Evolutionary conservation across 2,113 vertebrate species (phyloP).

Genomic region (Notothenia rossii): DNA sequence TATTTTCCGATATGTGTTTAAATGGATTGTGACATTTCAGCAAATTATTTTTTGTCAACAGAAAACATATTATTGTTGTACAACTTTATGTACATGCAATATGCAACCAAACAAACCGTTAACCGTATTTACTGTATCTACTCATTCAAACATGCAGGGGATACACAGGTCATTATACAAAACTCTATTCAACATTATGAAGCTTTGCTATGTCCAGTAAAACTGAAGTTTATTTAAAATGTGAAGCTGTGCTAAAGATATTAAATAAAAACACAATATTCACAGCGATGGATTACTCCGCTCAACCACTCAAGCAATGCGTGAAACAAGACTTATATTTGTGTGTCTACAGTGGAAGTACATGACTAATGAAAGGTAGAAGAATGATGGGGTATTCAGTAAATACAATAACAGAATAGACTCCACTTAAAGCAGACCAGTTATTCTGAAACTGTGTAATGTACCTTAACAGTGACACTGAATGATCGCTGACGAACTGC

Average conservation of each 20-base stretch:
- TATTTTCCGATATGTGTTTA: conserved; percentile 53
- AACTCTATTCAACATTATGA: conserved; percentile 10
- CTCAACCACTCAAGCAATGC: conserved; percentile 18
- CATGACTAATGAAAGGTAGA: conserved; percentile 6
- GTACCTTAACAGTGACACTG: conserved; percentile 15
- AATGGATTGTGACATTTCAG: conserved; percentile 23
- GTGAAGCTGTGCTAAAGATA: conserved; percentile 40
- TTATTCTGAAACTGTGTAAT: conserved; percentile 11
- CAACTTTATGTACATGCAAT: conserved; percentile 21
- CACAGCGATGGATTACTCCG: conserved; percentile 34
- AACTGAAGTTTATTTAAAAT: conserved; percentile 22
- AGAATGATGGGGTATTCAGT: neutral
- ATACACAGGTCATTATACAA: neutral
- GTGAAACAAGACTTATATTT: conserved; percentile 13
- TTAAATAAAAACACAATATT: conserved; percentile 49
- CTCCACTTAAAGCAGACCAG: neutral
- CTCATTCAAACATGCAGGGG: conserved; percentile 16
- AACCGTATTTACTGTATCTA: conserved; percentile 21
- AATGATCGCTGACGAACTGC: conserved; percentile 24
- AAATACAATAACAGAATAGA: conserved; percentile 27
- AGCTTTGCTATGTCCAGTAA: conserved; percentile 29
- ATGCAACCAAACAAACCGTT: conserved; percentile 17
- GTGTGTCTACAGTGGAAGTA: neutral
- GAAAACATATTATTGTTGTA: conserved; percentile 12
- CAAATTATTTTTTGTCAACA: conserved; percentile 18